These are phyloP conservation scores for Aphrocallistes beatrix DNA, from an alignment of 37 sponge, comb jelly and placozoan species.

Conservation along the genomic window DNA sequence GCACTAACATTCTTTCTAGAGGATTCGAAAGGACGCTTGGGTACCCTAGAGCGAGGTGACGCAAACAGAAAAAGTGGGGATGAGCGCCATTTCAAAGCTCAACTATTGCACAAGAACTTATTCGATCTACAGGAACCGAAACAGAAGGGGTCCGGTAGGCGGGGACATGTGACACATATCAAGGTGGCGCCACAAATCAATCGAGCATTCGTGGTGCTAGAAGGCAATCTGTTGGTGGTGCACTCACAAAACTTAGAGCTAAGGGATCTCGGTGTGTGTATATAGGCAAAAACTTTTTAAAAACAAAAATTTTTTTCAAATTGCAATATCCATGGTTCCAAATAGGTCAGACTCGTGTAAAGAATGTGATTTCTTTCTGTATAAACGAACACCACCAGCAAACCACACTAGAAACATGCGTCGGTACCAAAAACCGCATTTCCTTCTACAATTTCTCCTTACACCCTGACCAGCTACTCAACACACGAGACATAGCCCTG, in stretches of 20 bases:
- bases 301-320: too few relatives aligned
- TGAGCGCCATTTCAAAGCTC: neutral
- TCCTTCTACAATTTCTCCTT: neutral
- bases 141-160: neutral
- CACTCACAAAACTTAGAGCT: conserved; percentile 11
- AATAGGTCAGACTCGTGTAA: neutral
- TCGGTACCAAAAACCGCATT: neutral
- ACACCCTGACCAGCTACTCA: conserved; percentile 9
- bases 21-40: neutral
- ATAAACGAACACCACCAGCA: neutral
- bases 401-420: neutral
- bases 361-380: neutral
- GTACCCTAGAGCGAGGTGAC: neutral
- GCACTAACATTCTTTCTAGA: too few relatives aligned
- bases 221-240: neutral
- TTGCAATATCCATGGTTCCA: neutral
- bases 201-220: neutral
- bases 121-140: neutral
- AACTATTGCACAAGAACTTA: neutral
- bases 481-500: neutral
- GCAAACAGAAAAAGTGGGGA: neutral
- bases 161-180: neutral
- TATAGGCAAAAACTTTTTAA: too few relatives aligned
- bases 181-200: neutral
- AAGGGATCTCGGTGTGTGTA: neutral